Base-by-base conservation (phyloP, 2,888 invertebrate species). In the Anthoptus insignis region DNA sequence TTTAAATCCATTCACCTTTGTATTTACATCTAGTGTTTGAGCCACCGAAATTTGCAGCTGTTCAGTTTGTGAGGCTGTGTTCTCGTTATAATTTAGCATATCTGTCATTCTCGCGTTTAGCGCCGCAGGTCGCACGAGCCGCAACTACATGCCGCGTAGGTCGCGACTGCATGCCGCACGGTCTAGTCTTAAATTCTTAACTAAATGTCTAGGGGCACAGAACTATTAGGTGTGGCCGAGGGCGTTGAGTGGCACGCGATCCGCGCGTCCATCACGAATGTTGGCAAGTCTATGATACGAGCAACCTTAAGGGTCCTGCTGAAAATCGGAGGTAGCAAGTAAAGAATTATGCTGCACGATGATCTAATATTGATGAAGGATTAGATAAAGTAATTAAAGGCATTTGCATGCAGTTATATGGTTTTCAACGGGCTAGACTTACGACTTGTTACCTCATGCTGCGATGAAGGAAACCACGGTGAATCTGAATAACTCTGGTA, bases 141-240 rank as follows among this genome's bases (percentile, higher is more conserved):
- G 19, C 21, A 19, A 8, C 45, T 21, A 27, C 7, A 11, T 19
- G 45, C 7, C 45, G 19, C 45, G 11, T 5, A 19, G 6, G 45
- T 14, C 21, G 19, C 45, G 3, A 4, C 21, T n/a, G 22, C 14
- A n/a, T 19, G 52, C 7, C 52, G 32, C 34, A 21, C 2, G 22
- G 24, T n/a, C 21, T n/a, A 24, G 47, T 50, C 50, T 27, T 16
- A 16, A 50, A 24, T 27, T 50, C 50, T 50, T 50, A 50, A 22
- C 47, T 27, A 27, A 27, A 27, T 49, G 22, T 34, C 34, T 37
- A 34, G 21, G 42, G 27, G 13, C 29, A n/a, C 34, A 54, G 61
- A 71, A 65, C 58, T 27, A 67, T 75, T 76, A 83, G 89, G 88
- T 81, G 88, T 76, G 89, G 86, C 64, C 64, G 71, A 77, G 81